Percentiles rank a stretch among this genome's conserved stretches.
phyloP scores from a whole-genome alignment of 1,140 invertebrate genomes.

The Zaprionus ornatus region DNA sequence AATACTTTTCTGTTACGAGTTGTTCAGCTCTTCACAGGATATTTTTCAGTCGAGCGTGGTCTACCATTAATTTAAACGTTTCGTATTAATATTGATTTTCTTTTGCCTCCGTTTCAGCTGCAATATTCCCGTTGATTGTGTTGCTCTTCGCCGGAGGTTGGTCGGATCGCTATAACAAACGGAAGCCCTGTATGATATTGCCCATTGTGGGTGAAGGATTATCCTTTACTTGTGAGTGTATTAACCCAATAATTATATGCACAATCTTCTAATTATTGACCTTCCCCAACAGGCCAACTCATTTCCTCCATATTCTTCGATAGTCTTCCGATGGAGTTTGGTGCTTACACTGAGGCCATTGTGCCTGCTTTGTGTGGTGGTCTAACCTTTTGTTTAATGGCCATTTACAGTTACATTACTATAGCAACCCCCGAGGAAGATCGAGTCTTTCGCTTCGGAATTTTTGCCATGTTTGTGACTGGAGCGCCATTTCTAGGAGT shows the following conservation, averaged over 20 bases:
- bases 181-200: slow-evolving; percentile 87
- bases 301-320: slow-evolving; percentile 80
- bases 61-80: neutral
- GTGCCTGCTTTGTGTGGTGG: slow-evolving; percentile 86
- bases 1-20: too few species aligned
- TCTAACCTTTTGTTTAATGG: slow-evolving; percentile 87
- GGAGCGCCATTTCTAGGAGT: slow-evolving; percentile 73
- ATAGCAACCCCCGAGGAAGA: slow-evolving; percentile 86
- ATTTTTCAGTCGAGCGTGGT: neutral
- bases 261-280: neutral
- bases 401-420: slow-evolving; percentile 87
- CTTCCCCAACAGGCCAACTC: slow-evolving; percentile 53
- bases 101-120: slow-evolving; percentile 67
- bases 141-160: slow-evolving; percentile 87
- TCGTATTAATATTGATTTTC: neutral
- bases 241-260: too few species aligned
- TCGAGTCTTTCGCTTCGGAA: slow-evolving; percentile 85
- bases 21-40: neutral
- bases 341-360: slow-evolving; percentile 85
- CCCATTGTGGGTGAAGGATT: slow-evolving; percentile 86
- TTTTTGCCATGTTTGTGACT: slow-evolving; percentile 81
- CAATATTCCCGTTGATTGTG: slow-evolving; percentile 86
- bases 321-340: slow-evolving; percentile 84
- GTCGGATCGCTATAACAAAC: slow-evolving; percentile 87
- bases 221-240: slow-evolving; percentile 66